Percentiles rank a stretch among this genome's conserved stretches.
Conservation (phyloP, 2,113 vertebrate species). For the Pachypanchax playfairii region DNA sequence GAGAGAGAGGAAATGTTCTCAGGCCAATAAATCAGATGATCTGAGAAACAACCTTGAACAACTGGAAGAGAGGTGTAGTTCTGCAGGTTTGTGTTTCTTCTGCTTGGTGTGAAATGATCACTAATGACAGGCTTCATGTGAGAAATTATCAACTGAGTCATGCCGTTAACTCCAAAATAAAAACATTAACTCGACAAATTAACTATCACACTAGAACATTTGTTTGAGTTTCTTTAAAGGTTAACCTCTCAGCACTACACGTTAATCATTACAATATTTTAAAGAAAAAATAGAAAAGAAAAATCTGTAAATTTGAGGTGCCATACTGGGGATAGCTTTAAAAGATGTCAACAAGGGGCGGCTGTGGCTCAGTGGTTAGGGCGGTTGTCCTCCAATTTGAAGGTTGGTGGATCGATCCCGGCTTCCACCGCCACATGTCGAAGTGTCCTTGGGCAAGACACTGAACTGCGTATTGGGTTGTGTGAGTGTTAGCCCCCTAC, state of each 20-base stretch:
- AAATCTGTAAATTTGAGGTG: not conserved
- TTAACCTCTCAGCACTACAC: not conserved
- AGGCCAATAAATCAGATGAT: conserved; percentile 62
- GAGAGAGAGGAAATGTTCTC: conserved; percentile 55
- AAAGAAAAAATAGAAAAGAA: not conserved
- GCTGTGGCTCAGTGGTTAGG: too few species aligned
- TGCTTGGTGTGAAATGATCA: conserved; percentile 55
- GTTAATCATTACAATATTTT: not conserved
- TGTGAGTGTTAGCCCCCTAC: too few species aligned
- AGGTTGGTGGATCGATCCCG: too few species aligned
- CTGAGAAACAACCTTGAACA: conserved; percentile 54
- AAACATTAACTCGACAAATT: too few species aligned
- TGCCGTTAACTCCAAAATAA: too few species aligned
- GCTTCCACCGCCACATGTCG: too few species aligned
- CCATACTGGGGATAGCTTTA: not conserved
- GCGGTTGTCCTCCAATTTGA: too few species aligned
- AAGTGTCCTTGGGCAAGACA: too few species aligned
- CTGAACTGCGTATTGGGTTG: too few species aligned
- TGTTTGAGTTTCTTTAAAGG: too few species aligned
- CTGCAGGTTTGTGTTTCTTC: conserved; percentile 36
- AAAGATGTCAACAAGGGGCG: too few species aligned
- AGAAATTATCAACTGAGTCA: conserved; percentile 69
- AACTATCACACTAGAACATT: too few species aligned
- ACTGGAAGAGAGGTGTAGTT: conserved; percentile 68
- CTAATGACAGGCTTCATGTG: conserved; percentile 48